A percentile compares a stretch with the other conserved stretches of the same genome.
These are phyloP conservation scores for Struthidea cinerea DNA, from an alignment of 2,113 vertebrate genomes.

Conservation along the genomic window DNA sequence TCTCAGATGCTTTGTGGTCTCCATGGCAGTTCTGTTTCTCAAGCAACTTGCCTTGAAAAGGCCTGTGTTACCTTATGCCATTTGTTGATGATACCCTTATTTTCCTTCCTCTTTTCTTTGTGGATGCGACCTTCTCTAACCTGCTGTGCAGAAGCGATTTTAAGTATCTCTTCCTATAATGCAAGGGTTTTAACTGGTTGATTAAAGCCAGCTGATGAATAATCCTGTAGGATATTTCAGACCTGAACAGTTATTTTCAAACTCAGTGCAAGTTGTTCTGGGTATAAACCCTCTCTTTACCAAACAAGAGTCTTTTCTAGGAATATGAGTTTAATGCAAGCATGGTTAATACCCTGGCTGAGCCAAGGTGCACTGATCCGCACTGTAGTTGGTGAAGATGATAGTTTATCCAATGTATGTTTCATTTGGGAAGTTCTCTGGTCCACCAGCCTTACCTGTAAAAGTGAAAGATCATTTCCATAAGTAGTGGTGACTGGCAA, in stretches of 20 bases:
- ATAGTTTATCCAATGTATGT: neutral
- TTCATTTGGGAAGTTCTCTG: neutral
- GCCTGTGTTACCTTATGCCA: constrained; percentile 25
- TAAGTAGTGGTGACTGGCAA: neutral
- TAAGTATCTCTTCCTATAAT: neutral
- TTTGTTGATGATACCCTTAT: neutral
- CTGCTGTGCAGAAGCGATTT: neutral
- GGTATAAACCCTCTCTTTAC: neutral
- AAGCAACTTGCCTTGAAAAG: constrained; percentile 49
- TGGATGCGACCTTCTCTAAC: neutral
- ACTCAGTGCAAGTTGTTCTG: neutral
- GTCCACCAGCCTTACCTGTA: neutral
- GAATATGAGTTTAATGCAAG: neutral
- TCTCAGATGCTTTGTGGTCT: constrained; percentile 63
- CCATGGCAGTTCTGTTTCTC: constrained; percentile 55
- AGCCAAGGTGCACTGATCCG: neutral
- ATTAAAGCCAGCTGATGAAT: neutral
- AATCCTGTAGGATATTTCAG: neutral
- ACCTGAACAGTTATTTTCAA: neutral
- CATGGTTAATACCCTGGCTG: neutral
- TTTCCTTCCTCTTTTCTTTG: neutral
- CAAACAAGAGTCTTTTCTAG: neutral
- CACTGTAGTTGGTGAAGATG: neutral
- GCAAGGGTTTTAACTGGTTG: neutral
- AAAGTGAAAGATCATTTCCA: neutral